Evolutionary conservation across 1,140 invertebrate species (phyloP), one percentile per base, ranked within the genome.

Genomic region (Tetraneura akinire): DNA sequence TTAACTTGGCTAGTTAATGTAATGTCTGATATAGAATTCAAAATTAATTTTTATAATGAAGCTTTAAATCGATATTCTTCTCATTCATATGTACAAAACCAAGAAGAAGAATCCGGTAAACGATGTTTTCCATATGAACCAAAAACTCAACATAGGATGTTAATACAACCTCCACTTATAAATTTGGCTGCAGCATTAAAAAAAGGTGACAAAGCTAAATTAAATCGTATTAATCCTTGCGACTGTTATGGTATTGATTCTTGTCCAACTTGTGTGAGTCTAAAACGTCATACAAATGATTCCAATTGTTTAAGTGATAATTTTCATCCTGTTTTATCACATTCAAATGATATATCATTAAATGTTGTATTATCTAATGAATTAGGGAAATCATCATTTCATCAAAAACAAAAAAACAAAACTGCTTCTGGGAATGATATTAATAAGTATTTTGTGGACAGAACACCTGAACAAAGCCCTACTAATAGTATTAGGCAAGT

Each of bases 1-100:
- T 57, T 78, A 62, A 78, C 74, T 45, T 78, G 74, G 74, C 4
- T 78, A 29, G 74, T 78, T 32, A 78, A 78, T 78, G 74, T 78
- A 26, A 78, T 78, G 74, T 78, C 74, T 47, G 74, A 78, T 29
- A 78, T 78, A 45, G 74, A 78, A 60, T 78, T 78, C 16, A 78
- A 78, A 78, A 78, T 78, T 5, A 78, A 78, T 60, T 78, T 78
- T 78, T 78, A 78, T 62, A 78, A 78, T 78, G 74, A 78, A 78
- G 74, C 74, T 18, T 60, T 78, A 47, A 78, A 78, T 78, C 74
- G 74, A 45, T 78, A 78, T 60, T 42, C 74, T 62, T 60, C 74
- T 60, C 74, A 60, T 60, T 18, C 74, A 47, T 78, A 21, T 29
- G 1, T 60, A 23, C 74, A 78, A 78, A 14, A 78, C 11, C 55